Evolutionary conservation across 2,113 vertebrate genomes (phyloP), one percentile per base, ranked within the genome.

Genomic region (Stercorarius parasiticus): DNA sequence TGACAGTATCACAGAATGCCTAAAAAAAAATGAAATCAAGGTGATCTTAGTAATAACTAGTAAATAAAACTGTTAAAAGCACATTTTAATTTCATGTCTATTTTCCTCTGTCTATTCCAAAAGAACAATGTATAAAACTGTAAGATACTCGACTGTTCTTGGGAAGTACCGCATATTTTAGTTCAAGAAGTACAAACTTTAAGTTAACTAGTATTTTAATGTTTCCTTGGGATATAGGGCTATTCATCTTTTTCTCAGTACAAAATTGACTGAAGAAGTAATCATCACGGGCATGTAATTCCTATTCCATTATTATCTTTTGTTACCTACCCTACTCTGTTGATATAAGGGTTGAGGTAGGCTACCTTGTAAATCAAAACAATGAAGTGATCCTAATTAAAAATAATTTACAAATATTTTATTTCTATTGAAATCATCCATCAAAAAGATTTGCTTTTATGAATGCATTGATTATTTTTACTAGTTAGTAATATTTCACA

Each of bases 261-360:
- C 12, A 53, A 92, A 95, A 92, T 36, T 90, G 66, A 93, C 92
- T 82, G 88, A 93, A 90, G 70, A 90, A 82, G 66, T 67, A 92
- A 95, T 88, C 58, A 90, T 73, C 76, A 78, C 40, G 83, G 64
- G 21, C 76, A 77, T n/a, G 58, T 73, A 86, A 86, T 90, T 95
- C 59, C 55, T 77, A 81, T 77, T 73, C 36, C 32, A 88, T 88
- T 90, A 53, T 80, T 80, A 71, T 58, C n/a, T 81, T 81, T 83
- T 88, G 83, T 97, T 86, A 32, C 49, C 23, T 76, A 65, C 25
- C 26, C 11, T 82, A 30, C 36, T 69, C 19, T 88, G 58, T 77
- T 96, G 71, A 65, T 92, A n/a, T 32, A 95, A 85, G 8, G 4
- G 19, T 52, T 87, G 65, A 92, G 23, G 21, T 53, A 93, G 80